Evolutionary conservation across 2,888 invertebrate genomes (phyloP).

Genomic region (Xylophagus ater): DNA sequence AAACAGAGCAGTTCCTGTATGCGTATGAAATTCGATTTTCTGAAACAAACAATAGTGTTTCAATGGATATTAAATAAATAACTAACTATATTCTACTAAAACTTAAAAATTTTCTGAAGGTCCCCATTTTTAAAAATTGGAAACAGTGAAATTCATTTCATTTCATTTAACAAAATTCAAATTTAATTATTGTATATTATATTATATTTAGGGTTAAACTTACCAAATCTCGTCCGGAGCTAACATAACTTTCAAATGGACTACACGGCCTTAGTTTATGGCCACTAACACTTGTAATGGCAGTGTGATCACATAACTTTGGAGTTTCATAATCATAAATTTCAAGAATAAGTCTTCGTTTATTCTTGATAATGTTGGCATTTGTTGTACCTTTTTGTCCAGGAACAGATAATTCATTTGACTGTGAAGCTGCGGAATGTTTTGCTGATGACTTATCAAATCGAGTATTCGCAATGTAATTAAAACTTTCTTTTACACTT

Average conservation of each 20-base stretch:
- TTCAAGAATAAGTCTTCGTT: slow-evolving; percentile 48
- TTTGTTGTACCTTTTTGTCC: slow-evolving; percentile 5
- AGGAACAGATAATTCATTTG: slow-evolving; percentile 15
- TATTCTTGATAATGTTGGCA: slow-evolving; percentile 27
- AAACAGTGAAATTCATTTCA: too few relatives aligned
- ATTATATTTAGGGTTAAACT: too few relatives aligned
- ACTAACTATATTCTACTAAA: too few relatives aligned
- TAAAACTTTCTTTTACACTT: slow-evolving; percentile 35
- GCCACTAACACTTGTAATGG: slow-evolving; percentile 40
- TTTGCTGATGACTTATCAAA: slow-evolving; percentile 19
- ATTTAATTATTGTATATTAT: too few relatives aligned
- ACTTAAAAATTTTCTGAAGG: too few relatives aligned
- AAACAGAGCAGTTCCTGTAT: slow-evolving; percentile 68
- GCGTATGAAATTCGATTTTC: slow-evolving; percentile 47
- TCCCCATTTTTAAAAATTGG: too few relatives aligned
- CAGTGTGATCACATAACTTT: slow-evolving; percentile 69
- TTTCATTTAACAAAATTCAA: too few relatives aligned
- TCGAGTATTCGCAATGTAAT: slow-evolving; percentile 29
- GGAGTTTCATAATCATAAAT: slow-evolving; percentile 67
- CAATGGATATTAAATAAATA: too few relatives aligned
- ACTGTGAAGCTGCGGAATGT: slow-evolving; percentile 9
- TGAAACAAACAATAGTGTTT: too few relatives aligned
- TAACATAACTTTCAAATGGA: slow-evolving; percentile 68
- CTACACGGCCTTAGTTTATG: slow-evolving; percentile 59
- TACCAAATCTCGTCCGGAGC: slow-evolving; percentile 40